A percentile compares a stretch with the other conserved stretches of the same genome.
Conservation (phyloP, 2,888 invertebrate genomes). For the Cataglyphis altisquamis region DNA sequence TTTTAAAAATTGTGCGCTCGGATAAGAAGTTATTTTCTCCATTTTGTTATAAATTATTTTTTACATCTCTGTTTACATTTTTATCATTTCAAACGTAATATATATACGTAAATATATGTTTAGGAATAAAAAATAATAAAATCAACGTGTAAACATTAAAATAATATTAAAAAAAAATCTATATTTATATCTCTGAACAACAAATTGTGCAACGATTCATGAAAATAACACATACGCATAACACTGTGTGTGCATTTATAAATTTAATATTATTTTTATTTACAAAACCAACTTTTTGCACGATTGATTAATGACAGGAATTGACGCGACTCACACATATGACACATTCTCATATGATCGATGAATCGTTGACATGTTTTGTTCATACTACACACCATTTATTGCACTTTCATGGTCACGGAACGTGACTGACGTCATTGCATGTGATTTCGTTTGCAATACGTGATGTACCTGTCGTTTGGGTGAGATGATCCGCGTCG, state of each 20-base stretch:
- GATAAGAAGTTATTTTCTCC: not conserved
- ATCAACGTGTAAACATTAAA: not conserved
- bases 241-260: not conserved
- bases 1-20: not conserved
- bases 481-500: not conserved
- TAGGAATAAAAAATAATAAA: not conserved
- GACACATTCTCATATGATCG: not conserved
- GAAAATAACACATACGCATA: not conserved
- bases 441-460: constrained; percentile 2
- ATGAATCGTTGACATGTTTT: constrained; percentile 4
- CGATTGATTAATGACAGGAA: not conserved
- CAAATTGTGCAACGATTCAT: not conserved
- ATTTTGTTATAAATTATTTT: constrained; percentile 8
- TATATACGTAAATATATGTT: not conserved
- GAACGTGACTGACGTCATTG: constrained; percentile 15
- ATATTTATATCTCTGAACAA: not conserved
- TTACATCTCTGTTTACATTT: not conserved
- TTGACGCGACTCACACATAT: not conserved
- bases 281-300: not conserved
- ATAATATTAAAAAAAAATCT: not conserved
- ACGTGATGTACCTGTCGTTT: not conserved
- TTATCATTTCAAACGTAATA: not conserved
- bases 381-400: not conserved
- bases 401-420: constrained; percentile 9
- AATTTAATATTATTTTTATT: constrained; percentile 1